Evolutionary conservation across 1,140 invertebrate species (phyloP), one percentile per base, ranked within the genome.

Genomic region (Harpegnathos saltator): DNA sequence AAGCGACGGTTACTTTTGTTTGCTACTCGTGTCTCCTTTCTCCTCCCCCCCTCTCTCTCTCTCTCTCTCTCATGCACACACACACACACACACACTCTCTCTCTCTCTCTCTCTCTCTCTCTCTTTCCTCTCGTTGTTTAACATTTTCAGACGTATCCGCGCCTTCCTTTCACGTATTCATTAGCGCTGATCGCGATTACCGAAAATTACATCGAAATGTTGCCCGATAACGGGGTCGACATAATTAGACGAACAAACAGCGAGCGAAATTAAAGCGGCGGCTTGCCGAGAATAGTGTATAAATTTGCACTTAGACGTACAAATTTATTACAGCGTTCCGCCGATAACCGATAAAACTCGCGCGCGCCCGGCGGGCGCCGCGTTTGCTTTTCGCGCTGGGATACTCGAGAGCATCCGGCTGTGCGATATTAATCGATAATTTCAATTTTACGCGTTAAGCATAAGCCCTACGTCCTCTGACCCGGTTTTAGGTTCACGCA

Each of bases 371-470:
- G 56, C 78, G 44, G 22, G 69, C 38, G 56, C 4, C 26, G 15
- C 69, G 78, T 82, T 38, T 62, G 69, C 62, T 66, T 63, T 83
- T 77, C 66, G 54, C 44, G 54, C 72, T 54, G 44, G n/a, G 17
- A 74, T 62, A 72, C 78, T 73, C 81, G 90, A 78, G 90, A 78
- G 88, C 87, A 88, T 87, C 84, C 88, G 83, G 80, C 89, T 82
- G n/a, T n/a, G 85, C 83, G 89, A 89, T 50, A 91, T 91, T 90
- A 91, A 92, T 92, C 92, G 91, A 93, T 93, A 92, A 88, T 85
- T 92, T 88, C 87, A 90, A 92, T 91, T 93, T 92, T 90, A 92
- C 89, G 89, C 90, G 90, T 91, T 89, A 86, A 92, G 86, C 86
- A 88, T 86, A 87, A 90, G 84, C 87, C 77, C 82, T 80, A n/a